Base-by-base conservation (phyloP, 2,797 vertebrate genomes). In the Numenius phaeopus region DNA sequence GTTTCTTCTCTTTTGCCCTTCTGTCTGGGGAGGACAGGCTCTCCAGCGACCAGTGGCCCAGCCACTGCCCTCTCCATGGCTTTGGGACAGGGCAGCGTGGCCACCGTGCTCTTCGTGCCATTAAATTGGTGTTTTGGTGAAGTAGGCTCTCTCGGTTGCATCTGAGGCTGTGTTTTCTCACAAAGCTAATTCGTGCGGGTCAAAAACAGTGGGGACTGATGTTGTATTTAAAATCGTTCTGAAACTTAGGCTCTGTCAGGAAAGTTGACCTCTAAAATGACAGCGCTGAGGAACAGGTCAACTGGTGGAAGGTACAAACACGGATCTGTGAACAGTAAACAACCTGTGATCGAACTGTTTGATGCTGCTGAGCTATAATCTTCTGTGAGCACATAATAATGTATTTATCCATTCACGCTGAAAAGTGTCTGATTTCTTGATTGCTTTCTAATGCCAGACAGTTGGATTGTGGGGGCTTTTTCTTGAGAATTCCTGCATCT, bases 1-100 rank as follows among this genome's bases (percentile, higher is more conserved):
- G 1, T 77, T 84, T 78, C 15, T 76, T 61, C 11, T 61, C 42
- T 86, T 40, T 27, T 46, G 8, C 4, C 0, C 17, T 89, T 19
- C 34, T 79, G 64, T 3, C 57, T 40, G 32, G 14, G 57, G 5
- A 47, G 14, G 21, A 46, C 21, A 76, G 39, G 16, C 7, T 88
- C 21, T 84, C 29, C 29, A 62, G 78, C 0, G 0, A 30, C 14
- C 0, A 11, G 23, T 76, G 62, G 17, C 59, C 30, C 0, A 5
- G 3, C 49, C 20, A 7, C 52, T 72, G 58, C 19, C 39, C 4
- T 73, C 14, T 66, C 37, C 1, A 0, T 75, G 61, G 46, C 44
- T 90, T 72, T 78, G 49, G 58, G 69, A 42, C 49, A 67, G 49
- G 54, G 61, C 69, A 71, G 11, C 2, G 1, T 52, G 29, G 29